A percentile compares a stretch with the other conserved stretches of the same genome.
These are phyloP conservation scores for Piprites chloris DNA, from an alignment of 2,113 vertebrate genomes.

Conservation along the genomic window DNA sequence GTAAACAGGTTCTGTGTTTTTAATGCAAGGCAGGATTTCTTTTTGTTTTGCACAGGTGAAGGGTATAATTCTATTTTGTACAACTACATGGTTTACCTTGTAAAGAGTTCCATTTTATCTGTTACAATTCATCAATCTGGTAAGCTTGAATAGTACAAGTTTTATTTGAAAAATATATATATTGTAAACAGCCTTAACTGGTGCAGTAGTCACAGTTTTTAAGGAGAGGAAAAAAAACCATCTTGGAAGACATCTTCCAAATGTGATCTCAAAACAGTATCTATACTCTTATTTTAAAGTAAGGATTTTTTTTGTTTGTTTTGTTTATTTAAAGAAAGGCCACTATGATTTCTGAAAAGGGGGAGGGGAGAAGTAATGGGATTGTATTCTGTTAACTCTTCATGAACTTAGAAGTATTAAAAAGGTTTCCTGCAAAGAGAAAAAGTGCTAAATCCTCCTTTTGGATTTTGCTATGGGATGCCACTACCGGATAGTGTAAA, in stretches of 20 bases:
- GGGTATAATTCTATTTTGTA: slow-evolving; percentile 70
- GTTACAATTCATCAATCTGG: slow-evolving; percentile 63
- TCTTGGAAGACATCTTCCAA: slow-evolving; percentile 36
- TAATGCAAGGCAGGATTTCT: slow-evolving; percentile 67
- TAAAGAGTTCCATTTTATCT: slow-evolving; percentile 66
- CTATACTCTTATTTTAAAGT: not conserved
- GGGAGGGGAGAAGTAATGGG: not conserved
- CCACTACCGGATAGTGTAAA: not conserved
- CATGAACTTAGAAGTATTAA: not conserved
- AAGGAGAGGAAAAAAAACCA: not conserved
- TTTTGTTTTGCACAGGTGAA: slow-evolving; percentile 66
- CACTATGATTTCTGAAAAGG: not conserved
- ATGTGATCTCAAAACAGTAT: slow-evolving; percentile 18
- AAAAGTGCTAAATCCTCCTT: not conserved
- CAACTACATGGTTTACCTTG: slow-evolving; percentile 67
- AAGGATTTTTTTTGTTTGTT: not conserved
- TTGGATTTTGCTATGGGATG: not conserved
- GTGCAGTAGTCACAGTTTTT: slow-evolving; percentile 59
- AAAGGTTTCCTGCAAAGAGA: not conserved
- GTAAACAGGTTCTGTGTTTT: slow-evolving; percentile 68
- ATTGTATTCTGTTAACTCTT: not conserved
- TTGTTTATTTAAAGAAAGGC: not conserved
- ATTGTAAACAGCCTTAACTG: slow-evolving; percentile 73
- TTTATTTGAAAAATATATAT: slow-evolving; percentile 64
- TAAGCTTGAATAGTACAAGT: slow-evolving; percentile 70